Evolutionary conservation across 2,113 vertebrate species (phyloP), one percentile per base, ranked within the genome.

Genomic region (Nerophis lumbriciformis): DNA sequence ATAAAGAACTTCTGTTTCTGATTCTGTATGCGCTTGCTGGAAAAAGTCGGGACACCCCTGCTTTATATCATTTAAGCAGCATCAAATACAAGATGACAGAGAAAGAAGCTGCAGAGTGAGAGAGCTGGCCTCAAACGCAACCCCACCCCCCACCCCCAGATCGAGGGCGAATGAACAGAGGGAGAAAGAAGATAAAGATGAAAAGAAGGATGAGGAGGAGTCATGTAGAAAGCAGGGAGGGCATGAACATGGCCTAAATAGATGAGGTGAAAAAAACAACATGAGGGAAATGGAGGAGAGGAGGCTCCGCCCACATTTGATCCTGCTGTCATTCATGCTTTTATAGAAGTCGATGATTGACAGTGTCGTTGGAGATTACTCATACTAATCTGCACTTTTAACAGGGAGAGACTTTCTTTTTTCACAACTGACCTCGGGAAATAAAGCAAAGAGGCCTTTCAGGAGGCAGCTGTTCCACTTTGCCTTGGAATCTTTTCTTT

Each of bases 391-490:
- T 12, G 21, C 51, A 37, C 35, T 15, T 54, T 36, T 12, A 54
- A 14, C 4, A 53, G 13, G 6, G 54, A 39, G 37, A 8, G 19
- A 38, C 42, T 57, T 57, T 44, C 19, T 37, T 57, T 19, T 42
- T 42, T 39, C 12, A 37, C 35, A 13, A n/a, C 35, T 21, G 16
- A 42, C 55, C 38, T 44, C n/a, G 5, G 36, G 55, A 11, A 56
- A 16, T 39, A 44, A 42, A 44, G 38, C 10, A 19, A 44, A 44
- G 55, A 44, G 38, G 38, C n/a, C 55, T 57, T 44, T 19, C 38
- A 19, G n/a, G n/a, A 57, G 8, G 38, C 55, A 19, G 38, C n/a
- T 44, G 55, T 38, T 57, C 55, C 55, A 57, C 42, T 57, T 44
- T 42, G 38, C 38, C 13, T 21, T 19, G 37, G 19, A 19, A 57